Evolutionary conservation across 2,797 vertebrate genomes (phyloP).

Genomic region (Menidia menidia): DNA sequence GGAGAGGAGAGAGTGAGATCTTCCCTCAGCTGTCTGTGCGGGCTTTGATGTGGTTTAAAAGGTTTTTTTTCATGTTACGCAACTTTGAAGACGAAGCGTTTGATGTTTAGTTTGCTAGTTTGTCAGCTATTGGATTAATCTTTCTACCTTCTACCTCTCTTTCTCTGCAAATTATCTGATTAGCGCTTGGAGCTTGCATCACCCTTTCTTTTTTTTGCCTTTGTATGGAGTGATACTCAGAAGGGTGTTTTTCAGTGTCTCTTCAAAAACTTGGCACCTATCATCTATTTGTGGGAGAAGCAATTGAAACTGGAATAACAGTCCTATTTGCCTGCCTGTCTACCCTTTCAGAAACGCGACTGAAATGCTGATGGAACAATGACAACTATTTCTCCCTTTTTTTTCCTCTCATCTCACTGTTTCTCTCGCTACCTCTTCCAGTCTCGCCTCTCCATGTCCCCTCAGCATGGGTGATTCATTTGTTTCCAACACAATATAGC

Average conservation of each 20-base stretch:
- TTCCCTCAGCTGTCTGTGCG: slow-evolving; percentile 71
- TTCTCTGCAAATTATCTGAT: slow-evolving; percentile 69
- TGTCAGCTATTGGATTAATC: slow-evolving; percentile 78
- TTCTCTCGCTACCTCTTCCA: slow-evolving; percentile 74
- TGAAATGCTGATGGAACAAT: slow-evolving; percentile 79
- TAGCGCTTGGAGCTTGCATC: slow-evolving; percentile 58
- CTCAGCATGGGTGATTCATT: slow-evolving; percentile 83
- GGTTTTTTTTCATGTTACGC: slow-evolving; percentile 75
- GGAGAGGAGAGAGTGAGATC: slow-evolving; percentile 71
- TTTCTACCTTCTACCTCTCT: slow-evolving; percentile 57
- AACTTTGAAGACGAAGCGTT: slow-evolving; percentile 81
- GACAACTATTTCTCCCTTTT: slow-evolving; percentile 67
- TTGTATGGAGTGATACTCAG: slow-evolving; percentile 61
- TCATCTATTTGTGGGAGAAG: slow-evolving; percentile 74
- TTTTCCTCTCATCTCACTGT: slow-evolving; percentile 56
- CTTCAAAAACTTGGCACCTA: slow-evolving; percentile 70
- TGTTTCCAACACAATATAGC: slow-evolving; percentile 78
- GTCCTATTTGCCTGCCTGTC: slow-evolving; percentile 76
- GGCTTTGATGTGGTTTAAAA: slow-evolving; percentile 79
- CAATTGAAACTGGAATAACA: slow-evolving; percentile 72
- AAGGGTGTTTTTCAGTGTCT: slow-evolving; percentile 68
- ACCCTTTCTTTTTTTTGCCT: slow-evolving; percentile 47
- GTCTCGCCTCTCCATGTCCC: slow-evolving; percentile 69
- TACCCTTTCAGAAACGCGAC: slow-evolving; percentile 67
- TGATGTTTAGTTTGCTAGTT: slow-evolving; percentile 78